Percentiles rank a stretch among this genome's conserved stretches.
These are phyloP conservation scores for Junco hyemalis DNA, from an alignment of 2,113 vertebrate genomes.

Conservation along the genomic window DNA sequence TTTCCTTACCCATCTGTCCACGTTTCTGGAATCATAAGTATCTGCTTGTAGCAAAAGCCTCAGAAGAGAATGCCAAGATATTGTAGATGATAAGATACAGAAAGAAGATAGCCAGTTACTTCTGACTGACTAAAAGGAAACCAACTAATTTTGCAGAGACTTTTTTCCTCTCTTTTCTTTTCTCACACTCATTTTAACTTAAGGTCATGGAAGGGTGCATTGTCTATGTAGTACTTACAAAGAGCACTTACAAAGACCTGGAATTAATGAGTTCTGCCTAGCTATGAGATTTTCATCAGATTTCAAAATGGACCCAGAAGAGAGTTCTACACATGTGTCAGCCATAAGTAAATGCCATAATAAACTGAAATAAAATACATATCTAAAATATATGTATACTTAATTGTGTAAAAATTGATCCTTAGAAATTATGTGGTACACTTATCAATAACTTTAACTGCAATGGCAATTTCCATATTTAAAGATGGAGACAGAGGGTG, in stretches of 20 bases:
- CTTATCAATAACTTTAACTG: conserved; percentile 30
- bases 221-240: background rate
- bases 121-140: background rate
- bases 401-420: background rate
- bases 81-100: background rate
- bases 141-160: background rate
- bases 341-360: background rate
- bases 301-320: background rate
- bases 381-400: background rate
- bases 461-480: conserved; percentile 41
- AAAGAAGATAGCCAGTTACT: background rate
- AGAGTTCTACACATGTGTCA: background rate
- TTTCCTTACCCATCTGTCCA: conserved; percentile 73
- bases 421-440: background rate
- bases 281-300: background rate
- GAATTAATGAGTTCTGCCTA: conserved; percentile 5
- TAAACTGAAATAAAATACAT: background rate
- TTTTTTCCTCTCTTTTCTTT: background rate
- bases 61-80: background rate
- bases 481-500: background rate
- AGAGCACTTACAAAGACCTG: conserved; percentile 37
- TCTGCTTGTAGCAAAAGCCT: background rate
- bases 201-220: background rate
- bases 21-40: background rate
- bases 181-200: background rate